A percentile compares a stretch with the other conserved stretches of the same genome.
These are phyloP conservation scores for Epirrita christyi DNA, from an alignment of 2,888 invertebrate species.

Conservation along the genomic window DNA sequence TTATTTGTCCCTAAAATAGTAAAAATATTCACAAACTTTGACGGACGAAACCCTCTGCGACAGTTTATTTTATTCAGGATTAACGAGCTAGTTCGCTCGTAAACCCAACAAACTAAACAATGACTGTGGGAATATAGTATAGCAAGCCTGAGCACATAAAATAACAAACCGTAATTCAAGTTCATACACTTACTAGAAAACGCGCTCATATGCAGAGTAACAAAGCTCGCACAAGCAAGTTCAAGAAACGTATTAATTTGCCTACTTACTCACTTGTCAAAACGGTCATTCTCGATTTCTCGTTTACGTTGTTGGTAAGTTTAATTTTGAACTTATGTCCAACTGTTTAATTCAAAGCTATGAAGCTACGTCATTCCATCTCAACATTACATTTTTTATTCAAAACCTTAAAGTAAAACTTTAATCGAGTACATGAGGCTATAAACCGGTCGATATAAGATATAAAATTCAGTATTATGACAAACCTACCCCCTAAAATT, in stretches of 20 bases:
- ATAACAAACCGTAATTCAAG: background rate
- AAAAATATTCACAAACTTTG: conserved; percentile 8
- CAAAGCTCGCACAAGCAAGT: no score
- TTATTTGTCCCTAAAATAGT: conserved; percentile 10
- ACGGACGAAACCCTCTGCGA: conserved; percentile 9
- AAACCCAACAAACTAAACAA: conserved; percentile 25
- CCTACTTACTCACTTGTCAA: no score
- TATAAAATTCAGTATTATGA: background rate
- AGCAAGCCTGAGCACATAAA: background rate
- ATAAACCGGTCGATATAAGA: background rate
- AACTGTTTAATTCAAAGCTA: no score
- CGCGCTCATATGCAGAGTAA: no score
- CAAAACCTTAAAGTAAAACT: background rate
- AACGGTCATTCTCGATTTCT: no score
- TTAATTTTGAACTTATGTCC: no score
- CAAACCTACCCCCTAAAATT: background rate
- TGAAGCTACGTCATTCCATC: no score
- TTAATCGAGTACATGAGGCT: background rate
- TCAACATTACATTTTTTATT: background rate
- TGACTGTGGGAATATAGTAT: background rate
- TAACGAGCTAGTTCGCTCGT: conserved; percentile 19
- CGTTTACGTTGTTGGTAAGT: no score
- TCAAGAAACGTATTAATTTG: no score
- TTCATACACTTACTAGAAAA: no score
- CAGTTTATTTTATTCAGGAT: conserved; percentile 27